These are phyloP conservation scores for Drosophila ohnishii DNA, from an alignment of 1,140 invertebrate genomes.

Conservation along the genomic window DNA sequence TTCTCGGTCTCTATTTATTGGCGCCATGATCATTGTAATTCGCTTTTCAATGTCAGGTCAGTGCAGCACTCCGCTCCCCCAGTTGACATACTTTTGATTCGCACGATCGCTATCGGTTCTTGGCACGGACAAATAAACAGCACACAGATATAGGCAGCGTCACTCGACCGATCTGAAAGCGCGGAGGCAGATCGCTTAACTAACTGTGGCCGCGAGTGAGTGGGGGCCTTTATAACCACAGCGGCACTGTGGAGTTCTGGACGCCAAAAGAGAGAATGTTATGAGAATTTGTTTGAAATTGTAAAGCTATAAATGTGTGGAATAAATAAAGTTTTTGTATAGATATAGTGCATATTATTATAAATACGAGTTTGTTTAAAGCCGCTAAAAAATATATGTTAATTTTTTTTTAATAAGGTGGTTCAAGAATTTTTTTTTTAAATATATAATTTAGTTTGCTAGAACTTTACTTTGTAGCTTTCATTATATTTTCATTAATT, in stretches of 20 bases:
- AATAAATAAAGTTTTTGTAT: too few relatives aligned
- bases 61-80: constrained; percentile 18
- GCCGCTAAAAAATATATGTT: too few relatives aligned
- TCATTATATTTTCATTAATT: not conserved
- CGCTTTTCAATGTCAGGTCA: constrained; percentile 50
- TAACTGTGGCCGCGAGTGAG: constrained; percentile 15
- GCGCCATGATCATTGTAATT: constrained; percentile 28
- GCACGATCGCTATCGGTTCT: constrained; percentile 38
- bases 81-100: constrained; percentile 48
- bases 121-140: constrained; percentile 11
- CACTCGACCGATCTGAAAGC: constrained; percentile 2
- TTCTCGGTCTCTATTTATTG: constrained; percentile 3
- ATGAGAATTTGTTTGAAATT: not conserved
- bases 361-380: too few relatives aligned
- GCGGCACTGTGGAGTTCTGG: not conserved
- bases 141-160: not conserved
- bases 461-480: not conserved
- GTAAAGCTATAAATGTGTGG: not conserved
- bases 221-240: constrained; percentile 19
- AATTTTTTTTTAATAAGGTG: too few relatives aligned
- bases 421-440: too few relatives aligned
- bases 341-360: too few relatives aligned
- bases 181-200: constrained; percentile 13
- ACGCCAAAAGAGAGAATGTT: not conserved
- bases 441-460: not conserved